Percentiles rank a stretch among this genome's conserved stretches.
phyloP scores from a whole-genome alignment of 2,113 vertebrate species.

The Melozone crissalis region DNA sequence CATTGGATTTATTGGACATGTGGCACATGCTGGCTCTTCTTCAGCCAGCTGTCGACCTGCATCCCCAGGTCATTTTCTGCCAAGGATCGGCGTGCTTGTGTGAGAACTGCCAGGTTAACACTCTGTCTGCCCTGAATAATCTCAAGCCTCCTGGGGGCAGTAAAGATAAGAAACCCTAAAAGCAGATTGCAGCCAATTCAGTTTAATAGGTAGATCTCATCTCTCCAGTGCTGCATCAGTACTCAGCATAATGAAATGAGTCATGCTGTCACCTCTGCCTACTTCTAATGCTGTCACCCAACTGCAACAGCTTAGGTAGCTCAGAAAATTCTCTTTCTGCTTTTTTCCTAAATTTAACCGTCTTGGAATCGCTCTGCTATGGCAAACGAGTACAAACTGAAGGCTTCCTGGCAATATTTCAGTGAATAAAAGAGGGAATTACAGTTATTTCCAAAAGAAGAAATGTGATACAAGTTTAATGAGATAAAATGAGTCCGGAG shows the following conservation, averaged over 20 bases:
- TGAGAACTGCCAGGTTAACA: background rate
- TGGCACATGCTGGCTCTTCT: background rate
- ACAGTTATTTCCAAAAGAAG: background rate
- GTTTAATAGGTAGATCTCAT: background rate
- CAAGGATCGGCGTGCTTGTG: background rate
- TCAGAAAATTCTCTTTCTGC: background rate
- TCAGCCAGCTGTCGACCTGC: rapidly evolving
- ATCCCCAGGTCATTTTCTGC: background rate
- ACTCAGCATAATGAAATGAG: background rate
- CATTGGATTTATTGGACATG: rapidly evolving
- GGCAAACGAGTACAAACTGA: background rate
- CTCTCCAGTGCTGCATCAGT: background rate
- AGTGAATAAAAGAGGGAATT: background rate
- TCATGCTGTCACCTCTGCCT: background rate
- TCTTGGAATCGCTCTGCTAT: background rate
- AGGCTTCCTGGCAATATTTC: background rate
- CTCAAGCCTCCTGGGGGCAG: background rate
- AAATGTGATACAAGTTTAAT: background rate
- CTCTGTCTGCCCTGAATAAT: background rate
- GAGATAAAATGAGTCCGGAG: background rate
- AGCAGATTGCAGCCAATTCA: background rate
- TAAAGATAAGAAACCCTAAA: background rate
- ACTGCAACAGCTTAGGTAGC: background rate
- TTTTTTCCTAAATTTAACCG: background rate
- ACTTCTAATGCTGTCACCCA: background rate